A percentile compares a stretch with the other conserved stretches of the same genome.
These are phyloP conservation scores for Darevskia mixta DNA, from an alignment of 2,797 vertebrate species.

Conservation along the genomic window DNA sequence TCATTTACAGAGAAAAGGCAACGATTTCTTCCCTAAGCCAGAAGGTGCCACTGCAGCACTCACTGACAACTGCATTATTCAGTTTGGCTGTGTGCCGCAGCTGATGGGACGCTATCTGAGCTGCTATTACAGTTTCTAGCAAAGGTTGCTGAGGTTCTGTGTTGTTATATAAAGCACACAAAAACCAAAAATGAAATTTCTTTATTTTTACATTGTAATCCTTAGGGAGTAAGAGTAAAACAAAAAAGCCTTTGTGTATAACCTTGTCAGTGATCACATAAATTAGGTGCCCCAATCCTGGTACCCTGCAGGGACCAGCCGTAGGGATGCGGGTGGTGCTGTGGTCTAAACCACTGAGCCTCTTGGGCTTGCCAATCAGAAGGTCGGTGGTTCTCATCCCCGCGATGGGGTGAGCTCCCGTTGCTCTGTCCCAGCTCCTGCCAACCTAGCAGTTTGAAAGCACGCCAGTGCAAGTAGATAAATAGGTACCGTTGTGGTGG, in stretches of 20 bases:
- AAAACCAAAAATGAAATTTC: slow-evolving; percentile 46
- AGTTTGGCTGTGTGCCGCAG: slow-evolving; percentile 21
- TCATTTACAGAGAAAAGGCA: not conserved
- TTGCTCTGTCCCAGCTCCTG: no score
- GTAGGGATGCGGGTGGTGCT: no score
- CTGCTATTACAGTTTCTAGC: slow-evolving; percentile 17
- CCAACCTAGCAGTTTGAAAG: no score
- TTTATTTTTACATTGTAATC: slow-evolving; percentile 46
- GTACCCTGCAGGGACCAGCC: no score
- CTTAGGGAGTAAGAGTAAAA: slow-evolving; percentile 53
- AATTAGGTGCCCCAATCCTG: not conserved
- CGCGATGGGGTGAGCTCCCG: no score
- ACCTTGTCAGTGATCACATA: slow-evolving; percentile 54
- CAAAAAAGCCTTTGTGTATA: slow-evolving; percentile 61
- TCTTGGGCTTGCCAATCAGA: no score
- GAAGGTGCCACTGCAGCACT: slow-evolving; percentile 77
- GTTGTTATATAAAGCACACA: not conserved
- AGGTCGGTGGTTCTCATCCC: no score
- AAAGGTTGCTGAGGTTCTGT: slow-evolving; percentile 30
- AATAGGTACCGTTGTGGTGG: no score
- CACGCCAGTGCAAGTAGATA: no score
- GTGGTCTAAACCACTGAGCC: no score
- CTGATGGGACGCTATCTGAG: slow-evolving; percentile 27
- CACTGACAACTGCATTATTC: slow-evolving; percentile 49
- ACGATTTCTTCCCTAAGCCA: slow-evolving; percentile 67